phyloP scores from a whole-genome alignment of 2,888 invertebrate species.

The Nomada lathburiana region DNA sequence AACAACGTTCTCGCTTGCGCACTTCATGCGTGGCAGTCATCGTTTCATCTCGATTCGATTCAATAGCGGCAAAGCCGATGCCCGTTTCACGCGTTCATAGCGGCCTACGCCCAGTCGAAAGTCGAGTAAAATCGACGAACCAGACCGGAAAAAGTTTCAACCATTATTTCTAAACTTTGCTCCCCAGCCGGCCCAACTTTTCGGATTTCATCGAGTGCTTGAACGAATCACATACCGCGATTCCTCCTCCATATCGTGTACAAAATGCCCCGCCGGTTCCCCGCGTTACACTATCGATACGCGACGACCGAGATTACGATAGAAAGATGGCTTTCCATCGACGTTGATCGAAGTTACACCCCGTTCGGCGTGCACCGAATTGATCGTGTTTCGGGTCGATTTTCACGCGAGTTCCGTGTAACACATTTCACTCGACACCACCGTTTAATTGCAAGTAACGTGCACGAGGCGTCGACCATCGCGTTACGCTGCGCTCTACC shows the following conservation, averaged over 20 bases:
- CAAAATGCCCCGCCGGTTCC: neutral
- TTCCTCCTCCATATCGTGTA: neutral
- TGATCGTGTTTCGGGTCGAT: neutral
- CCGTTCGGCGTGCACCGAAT: neutral
- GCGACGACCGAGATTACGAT: neutral
- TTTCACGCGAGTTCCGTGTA: neutral
- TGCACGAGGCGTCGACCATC: neutral
- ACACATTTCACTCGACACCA: too few species aligned
- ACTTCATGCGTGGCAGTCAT: slow-evolving; percentile 32
- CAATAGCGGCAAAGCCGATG: slow-evolving; percentile 28
- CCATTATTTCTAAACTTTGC: slow-evolving; percentile 44
- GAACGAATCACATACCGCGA: neutral
- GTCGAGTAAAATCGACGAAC: slow-evolving; percentile 13
- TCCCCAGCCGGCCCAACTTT: neutral
- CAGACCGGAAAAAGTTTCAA: slow-evolving; percentile 31
- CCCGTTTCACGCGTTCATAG: slow-evolving; percentile 23
- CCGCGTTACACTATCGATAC: neutral
- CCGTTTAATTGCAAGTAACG: too few species aligned
- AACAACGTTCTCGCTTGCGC: slow-evolving; percentile 9
- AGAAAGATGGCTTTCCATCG: neutral
- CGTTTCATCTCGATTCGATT: slow-evolving; percentile 43
- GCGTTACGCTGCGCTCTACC: slow-evolving; percentile 5
- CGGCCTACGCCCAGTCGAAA: slow-evolving; percentile 15
- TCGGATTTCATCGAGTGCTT: neutral
- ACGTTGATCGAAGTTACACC: neutral